Percentiles rank a stretch among this genome's conserved stretches.
phyloP scores from a whole-genome alignment of 2,888 invertebrate species.

The Ceramica pisi region DNA sequence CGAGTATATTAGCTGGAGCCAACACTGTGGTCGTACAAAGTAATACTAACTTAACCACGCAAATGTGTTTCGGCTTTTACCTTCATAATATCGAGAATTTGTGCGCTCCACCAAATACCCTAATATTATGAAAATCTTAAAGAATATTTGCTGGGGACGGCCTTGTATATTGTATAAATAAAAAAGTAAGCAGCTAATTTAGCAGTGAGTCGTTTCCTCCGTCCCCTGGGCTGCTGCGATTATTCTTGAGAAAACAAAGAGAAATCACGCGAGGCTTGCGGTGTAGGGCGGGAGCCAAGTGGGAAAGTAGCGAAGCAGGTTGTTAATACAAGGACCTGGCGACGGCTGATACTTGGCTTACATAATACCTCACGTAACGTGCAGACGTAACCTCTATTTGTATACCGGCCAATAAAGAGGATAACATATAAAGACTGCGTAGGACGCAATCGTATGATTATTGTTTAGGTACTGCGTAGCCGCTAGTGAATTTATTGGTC shows the following conservation, averaged over 20 bases:
- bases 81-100: slow-evolving; percentile 60
- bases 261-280: slow-evolving; percentile 69
- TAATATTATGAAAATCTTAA: slow-evolving; percentile 62
- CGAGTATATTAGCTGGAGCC: slow-evolving; percentile 45
- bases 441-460: slow-evolving; percentile 11
- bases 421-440: slow-evolving; percentile 16
- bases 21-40: slow-evolving; percentile 33
- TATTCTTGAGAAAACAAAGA: slow-evolving; percentile 75
- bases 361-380: slow-evolving; percentile 52
- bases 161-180: slow-evolving; percentile 66
- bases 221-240: slow-evolving; percentile 68
- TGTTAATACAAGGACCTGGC: slow-evolving; percentile 71
- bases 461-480: not conserved
- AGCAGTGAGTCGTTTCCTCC: slow-evolving; percentile 64
- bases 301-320: slow-evolving; percentile 73
- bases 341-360: slow-evolving; percentile 72
- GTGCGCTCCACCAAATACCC: slow-evolving; percentile 44
- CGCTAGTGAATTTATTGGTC: not conserved
- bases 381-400: slow-evolving; percentile 33
- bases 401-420: slow-evolving; percentile 47
- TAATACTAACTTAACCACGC: slow-evolving; percentile 51
- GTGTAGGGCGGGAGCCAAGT: slow-evolving; percentile 68
- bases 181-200: slow-evolving; percentile 73
- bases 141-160: slow-evolving; percentile 60
- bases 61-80: slow-evolving; percentile 52